Conservation (phyloP, 2,113 vertebrate genomes). For the Fukomys damarensis region DNA sequence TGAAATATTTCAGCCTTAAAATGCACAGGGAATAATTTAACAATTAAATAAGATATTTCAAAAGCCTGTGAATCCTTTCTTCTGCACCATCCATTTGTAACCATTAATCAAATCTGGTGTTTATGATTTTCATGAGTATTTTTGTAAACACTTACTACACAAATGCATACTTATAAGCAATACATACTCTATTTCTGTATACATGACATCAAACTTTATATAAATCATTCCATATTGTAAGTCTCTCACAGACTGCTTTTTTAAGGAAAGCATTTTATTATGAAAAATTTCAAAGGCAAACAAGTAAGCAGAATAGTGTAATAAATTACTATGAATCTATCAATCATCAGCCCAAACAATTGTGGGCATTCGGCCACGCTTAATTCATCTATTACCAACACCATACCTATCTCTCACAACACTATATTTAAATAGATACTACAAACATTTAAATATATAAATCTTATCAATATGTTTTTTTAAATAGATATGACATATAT, state of each 20-base stretch:
- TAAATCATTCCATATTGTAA: neutral
- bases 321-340: neutral
- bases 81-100: neutral
- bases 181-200: neutral
- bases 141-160: neutral
- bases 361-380: neutral
- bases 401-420: neutral
- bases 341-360: neutral
- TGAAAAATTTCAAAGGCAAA: neutral
- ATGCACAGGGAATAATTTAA: neutral
- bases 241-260: neutral
- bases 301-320: neutral
- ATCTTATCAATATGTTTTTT: neutral
- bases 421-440: neutral
- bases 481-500: neutral
- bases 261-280: neutral
- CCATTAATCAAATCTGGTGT: neutral
- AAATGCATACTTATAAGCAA: neutral
- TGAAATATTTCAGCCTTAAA: neutral
- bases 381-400: neutral
- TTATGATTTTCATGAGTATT: neutral
- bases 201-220: slow-evolving; percentile 15
- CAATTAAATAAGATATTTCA: neutral
- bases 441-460: neutral
- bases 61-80: neutral